Evolutionary conservation across 2,888 invertebrate genomes (phyloP).

Genomic region (Netelia melanura): DNA sequence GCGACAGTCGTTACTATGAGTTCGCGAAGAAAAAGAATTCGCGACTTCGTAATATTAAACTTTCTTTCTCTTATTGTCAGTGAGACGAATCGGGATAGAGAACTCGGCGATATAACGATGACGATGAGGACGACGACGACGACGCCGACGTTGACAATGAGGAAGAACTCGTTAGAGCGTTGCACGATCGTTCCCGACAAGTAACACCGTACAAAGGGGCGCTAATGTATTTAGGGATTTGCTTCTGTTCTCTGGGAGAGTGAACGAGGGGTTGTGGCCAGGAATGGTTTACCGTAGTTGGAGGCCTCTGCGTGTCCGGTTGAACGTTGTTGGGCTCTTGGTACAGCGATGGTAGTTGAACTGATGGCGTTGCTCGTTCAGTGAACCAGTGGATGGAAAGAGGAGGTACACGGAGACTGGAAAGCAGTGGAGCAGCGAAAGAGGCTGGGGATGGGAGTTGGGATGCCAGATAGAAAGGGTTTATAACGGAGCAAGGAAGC

Average conservation of each 20-base stretch:
- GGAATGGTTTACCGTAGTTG: conserved; percentile 54
- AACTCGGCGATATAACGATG: not conserved
- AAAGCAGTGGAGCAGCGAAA: conserved; percentile 28
- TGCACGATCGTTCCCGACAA: conserved; percentile 1
- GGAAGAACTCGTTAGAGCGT: conserved; percentile 28
- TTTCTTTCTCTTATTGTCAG: not conserved
- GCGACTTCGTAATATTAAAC: no score
- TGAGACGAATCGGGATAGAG: not conserved
- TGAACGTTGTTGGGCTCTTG: conserved; percentile 15
- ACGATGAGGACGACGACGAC: not conserved
- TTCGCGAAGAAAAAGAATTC: no score
- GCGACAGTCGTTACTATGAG: no score
- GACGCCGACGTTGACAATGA: not conserved
- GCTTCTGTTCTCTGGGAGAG: conserved; percentile 18
- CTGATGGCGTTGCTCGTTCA: conserved; percentile 17
- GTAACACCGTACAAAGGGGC: conserved; percentile 58
- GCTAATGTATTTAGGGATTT: conserved; percentile 65
- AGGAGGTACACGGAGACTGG: conserved; percentile 24
- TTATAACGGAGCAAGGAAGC: conserved; percentile 47
- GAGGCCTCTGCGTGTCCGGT: conserved; percentile 28
- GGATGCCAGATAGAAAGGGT: conserved; percentile 21
- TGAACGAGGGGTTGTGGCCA: conserved; percentile 22
- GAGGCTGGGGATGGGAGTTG: not conserved
- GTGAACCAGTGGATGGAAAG: conserved; percentile 36
- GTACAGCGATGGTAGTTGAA: conserved; percentile 19